Evolutionary conservation across 2,113 vertebrate species (phyloP).

Genomic region (Butorides virescens): DNA sequence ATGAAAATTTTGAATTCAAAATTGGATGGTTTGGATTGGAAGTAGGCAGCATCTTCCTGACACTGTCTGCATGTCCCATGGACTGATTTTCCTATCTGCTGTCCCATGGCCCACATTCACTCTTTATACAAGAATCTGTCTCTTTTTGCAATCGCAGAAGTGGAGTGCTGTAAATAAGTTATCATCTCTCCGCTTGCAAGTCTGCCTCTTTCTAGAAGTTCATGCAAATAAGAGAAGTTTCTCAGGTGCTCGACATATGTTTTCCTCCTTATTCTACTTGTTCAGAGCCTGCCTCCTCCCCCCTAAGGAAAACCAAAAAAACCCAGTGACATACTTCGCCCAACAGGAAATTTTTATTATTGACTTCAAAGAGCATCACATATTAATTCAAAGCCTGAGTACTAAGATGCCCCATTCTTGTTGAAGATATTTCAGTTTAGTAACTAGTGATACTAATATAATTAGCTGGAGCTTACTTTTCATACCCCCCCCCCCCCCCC

Average conservation of each 20-base stretch:
- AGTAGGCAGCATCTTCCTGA: not conserved
- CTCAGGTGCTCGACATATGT: not conserved
- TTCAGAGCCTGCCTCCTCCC: not conserved
- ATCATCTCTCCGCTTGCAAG: accelerated
- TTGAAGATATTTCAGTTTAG: not conserved
- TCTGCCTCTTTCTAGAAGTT: not conserved
- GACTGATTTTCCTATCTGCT: not conserved
- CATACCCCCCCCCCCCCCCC: not conserved
- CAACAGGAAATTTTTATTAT: not conserved
- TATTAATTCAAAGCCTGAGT: not conserved
- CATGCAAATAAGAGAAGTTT: not conserved
- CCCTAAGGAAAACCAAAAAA: not conserved
- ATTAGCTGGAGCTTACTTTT: not conserved
- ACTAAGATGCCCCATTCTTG: not conserved
- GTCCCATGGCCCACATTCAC: not conserved
- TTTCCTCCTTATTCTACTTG: not conserved
- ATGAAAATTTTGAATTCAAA: not conserved
- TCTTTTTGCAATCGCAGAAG: not conserved
- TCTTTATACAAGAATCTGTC: not conserved
- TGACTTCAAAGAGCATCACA: not conserved
- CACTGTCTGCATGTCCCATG: too few relatives aligned
- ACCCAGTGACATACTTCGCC: not conserved
- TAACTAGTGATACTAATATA: not conserved
- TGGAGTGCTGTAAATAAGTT: not conserved
- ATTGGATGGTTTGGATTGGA: not conserved